These are phyloP conservation scores for Endotricha flammealis DNA, from an alignment of 2,888 invertebrate species.

Conservation along the genomic window DNA sequence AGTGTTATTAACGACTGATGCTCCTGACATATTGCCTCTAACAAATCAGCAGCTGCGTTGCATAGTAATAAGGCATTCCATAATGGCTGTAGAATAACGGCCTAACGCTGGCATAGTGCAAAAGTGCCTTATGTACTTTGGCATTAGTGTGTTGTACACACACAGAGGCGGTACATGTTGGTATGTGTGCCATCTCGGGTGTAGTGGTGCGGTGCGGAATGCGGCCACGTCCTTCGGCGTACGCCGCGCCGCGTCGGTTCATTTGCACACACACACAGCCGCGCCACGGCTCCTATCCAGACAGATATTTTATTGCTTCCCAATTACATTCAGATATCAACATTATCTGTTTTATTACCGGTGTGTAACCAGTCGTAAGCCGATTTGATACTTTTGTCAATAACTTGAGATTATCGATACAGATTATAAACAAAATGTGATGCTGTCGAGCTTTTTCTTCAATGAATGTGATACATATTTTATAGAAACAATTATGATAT, in stretches of 20 bases:
- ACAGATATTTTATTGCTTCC: slow-evolving; percentile 42
- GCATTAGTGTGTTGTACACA: slow-evolving; percentile 45
- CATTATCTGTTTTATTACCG: slow-evolving; percentile 25
- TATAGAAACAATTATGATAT: too few relatives aligned
- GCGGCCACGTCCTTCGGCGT: slow-evolving; percentile 76
- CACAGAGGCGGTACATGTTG: slow-evolving; percentile 42
- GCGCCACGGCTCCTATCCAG: slow-evolving; percentile 48
- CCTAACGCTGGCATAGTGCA: slow-evolving; percentile 40
- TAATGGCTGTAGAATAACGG: slow-evolving; percentile 46
- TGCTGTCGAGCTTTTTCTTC: too few relatives aligned
- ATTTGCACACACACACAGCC: slow-evolving; percentile 74
- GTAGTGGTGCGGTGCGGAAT: slow-evolving; percentile 65
- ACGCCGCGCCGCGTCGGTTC: slow-evolving; percentile 54
- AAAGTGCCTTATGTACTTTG: slow-evolving; percentile 55
- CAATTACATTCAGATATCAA: slow-evolving; percentile 54
- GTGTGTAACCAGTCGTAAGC: slow-evolving; percentile 11
- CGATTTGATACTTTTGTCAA: too few relatives aligned
- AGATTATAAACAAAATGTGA: too few relatives aligned
- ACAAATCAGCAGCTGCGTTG: slow-evolving; percentile 48
- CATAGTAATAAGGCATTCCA: slow-evolving; percentile 57
- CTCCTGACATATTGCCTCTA: slow-evolving; percentile 23
- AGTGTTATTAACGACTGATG: too few relatives aligned
- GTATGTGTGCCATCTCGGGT: slow-evolving; percentile 66
- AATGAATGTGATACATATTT: too few relatives aligned
- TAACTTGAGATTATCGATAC: too few relatives aligned